These are phyloP conservation scores for Anolis sagrei DNA, from an alignment of 2,113 vertebrate species.

Conservation along the genomic window DNA sequence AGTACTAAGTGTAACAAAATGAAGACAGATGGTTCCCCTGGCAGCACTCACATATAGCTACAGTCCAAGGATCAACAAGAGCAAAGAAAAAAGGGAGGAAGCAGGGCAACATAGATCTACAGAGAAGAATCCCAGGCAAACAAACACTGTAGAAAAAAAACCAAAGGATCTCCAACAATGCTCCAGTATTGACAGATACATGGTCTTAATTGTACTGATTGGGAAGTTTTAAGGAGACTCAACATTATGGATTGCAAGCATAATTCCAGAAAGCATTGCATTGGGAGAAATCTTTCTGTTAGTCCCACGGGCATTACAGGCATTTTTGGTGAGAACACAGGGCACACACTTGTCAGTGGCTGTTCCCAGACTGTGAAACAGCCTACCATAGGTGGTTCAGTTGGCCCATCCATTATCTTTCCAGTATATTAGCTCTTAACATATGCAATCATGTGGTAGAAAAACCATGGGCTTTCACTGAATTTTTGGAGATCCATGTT, in stretches of 20 bases:
- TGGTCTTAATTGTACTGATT: not conserved
- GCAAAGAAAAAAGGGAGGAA: conserved; percentile 1
- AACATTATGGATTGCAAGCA: not conserved
- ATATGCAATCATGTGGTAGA: too few relatives aligned
- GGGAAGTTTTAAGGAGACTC: not conserved
- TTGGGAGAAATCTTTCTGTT: not conserved
- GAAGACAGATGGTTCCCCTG: conserved; percentile 15
- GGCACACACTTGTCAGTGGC: too few relatives aligned
- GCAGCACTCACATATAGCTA: not conserved
- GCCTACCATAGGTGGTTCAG: too few relatives aligned
- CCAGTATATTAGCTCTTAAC: too few relatives aligned
- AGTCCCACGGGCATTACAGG: too few relatives aligned
- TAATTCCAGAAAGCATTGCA: not conserved
- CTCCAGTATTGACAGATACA: too few relatives aligned
- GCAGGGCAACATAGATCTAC: not conserved
- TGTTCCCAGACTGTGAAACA: too few relatives aligned
- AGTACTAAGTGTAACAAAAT: conserved; percentile 19
- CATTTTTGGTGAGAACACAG: too few relatives aligned
- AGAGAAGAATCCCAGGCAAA: not conserved
- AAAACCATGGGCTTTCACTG: too few relatives aligned
- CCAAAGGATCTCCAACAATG: not conserved
- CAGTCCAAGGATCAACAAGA: conserved; percentile 9
- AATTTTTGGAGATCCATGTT: too few relatives aligned
- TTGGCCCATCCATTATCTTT: too few relatives aligned
- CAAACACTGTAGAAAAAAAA: not conserved